These are phyloP conservation scores for Drosophila pseudotalamancana DNA, from an alignment of 2,888 invertebrate species.

Conservation along the genomic window DNA sequence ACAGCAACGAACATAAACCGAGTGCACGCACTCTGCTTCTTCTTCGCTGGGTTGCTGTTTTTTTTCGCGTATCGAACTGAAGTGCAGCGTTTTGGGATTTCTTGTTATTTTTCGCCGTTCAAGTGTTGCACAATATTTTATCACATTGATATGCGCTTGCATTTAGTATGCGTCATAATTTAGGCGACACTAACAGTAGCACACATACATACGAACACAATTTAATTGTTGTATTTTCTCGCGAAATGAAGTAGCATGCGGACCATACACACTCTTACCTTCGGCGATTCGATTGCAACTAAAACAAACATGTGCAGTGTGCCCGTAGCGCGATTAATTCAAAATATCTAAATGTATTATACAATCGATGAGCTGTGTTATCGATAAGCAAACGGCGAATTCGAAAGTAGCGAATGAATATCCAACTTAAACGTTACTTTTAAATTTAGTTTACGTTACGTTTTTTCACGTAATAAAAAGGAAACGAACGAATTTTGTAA, in stretches of 20 bases:
- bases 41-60: conserved; percentile 31
- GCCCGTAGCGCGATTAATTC: conserved; percentile 9
- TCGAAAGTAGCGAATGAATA: not conserved
- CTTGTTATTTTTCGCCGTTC: conserved; percentile 27
- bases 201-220: conserved; percentile 37
- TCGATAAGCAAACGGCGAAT: not conserved
- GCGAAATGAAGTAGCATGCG: conserved; percentile 31
- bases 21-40: conserved; percentile 60
- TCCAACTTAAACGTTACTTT: not conserved
- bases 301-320: conserved; percentile 26
- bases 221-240: conserved; percentile 36
- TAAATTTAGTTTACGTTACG: not conserved
- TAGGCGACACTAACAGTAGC: conserved; percentile 41
- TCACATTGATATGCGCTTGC: conserved; percentile 48
- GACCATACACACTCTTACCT: conserved; percentile 27
- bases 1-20: conserved; percentile 44
- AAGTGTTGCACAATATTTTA: conserved; percentile 54
- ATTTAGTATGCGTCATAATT: conserved; percentile 70
- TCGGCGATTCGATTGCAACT: conserved; percentile 60
- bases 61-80: conserved; percentile 19
- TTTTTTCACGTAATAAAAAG: not conserved
- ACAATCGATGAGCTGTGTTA: not conserved
- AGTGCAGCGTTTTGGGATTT: conserved; percentile 31
- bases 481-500: conserved; percentile 43
- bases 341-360: conserved; percentile 15